Percentiles rank a stretch among this genome's conserved stretches.
These are phyloP conservation scores for Holacanthus passer DNA, from an alignment of 2,113 vertebrate species.

Conservation along the genomic window DNA sequence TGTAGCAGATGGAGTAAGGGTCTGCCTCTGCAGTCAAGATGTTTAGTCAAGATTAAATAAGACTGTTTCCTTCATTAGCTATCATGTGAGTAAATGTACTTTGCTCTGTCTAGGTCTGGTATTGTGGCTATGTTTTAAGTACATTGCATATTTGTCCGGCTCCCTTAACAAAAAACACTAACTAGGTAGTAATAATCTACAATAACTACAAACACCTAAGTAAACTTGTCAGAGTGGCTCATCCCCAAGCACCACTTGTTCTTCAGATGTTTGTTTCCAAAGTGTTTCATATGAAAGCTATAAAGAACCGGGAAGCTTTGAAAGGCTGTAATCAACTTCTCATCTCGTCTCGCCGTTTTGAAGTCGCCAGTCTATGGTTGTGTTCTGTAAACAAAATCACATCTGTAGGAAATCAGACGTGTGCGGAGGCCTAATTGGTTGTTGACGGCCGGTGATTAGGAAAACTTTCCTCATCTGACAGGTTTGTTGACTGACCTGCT, in stretches of 20 bases:
- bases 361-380: conserved; percentile 32
- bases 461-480: conserved; percentile 33
- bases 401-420: conserved; percentile 66
- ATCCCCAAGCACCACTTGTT: not conserved
- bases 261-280: conserved; percentile 35
- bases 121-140: conserved; percentile 44
- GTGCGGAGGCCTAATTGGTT: conserved; percentile 42
- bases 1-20: conserved; percentile 22
- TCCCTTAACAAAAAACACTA: no score
- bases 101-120: conserved; percentile 7
- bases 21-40: conserved; percentile 46
- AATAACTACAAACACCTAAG: conserved; percentile 23
- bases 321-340: conserved; percentile 53
- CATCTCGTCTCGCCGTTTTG: conserved; percentile 47
- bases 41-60: conserved; percentile 50
- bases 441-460: conserved; percentile 40
- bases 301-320: conserved; percentile 25
- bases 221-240: conserved; percentile 13
- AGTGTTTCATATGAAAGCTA: conserved; percentile 27
- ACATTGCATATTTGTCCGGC: no score
- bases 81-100: conserved; percentile 37
- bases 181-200: not conserved
- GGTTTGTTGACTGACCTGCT: conserved; percentile 16
- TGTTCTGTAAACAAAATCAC: conserved; percentile 65
- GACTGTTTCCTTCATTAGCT: conserved; percentile 38